Evolutionary conservation across 1,140 invertebrate genomes (phyloP).

Genomic region (Lucilia sericata): DNA sequence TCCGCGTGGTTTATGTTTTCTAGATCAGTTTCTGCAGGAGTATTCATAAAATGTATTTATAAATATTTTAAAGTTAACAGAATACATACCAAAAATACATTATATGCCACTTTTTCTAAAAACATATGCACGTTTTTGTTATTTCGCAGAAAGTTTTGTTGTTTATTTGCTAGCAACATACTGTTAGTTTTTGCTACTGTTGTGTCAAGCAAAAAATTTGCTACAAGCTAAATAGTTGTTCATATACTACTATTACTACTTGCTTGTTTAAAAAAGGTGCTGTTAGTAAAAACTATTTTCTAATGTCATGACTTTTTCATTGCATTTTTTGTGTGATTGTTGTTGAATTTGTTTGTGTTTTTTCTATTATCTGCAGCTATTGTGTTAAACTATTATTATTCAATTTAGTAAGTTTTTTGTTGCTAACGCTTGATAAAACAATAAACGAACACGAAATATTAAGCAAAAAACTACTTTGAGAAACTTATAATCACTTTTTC

Average conservation of each 20-base stretch:
- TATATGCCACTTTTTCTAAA: too few relatives aligned
- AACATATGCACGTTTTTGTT: neutral
- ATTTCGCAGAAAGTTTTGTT: neutral
- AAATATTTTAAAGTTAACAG: neutral
- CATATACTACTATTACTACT: neutral
- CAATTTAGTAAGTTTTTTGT: neutral
- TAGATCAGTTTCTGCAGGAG: conserved; percentile 51
- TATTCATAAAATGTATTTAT: neutral
- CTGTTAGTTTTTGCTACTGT: neutral
- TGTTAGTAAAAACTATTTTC: neutral
- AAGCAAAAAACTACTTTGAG: neutral
- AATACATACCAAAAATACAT: too few relatives aligned
- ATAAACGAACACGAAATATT: neutral
- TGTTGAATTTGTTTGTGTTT: neutral
- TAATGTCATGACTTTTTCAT: conserved; percentile 5
- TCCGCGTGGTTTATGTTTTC: conserved; percentile 53
- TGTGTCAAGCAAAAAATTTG: too few relatives aligned
- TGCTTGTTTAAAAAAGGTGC: neutral
- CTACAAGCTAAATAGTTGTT: too few relatives aligned
- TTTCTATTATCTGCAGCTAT: neutral
- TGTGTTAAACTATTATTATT: conserved; percentile 17
- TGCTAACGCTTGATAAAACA: neutral
- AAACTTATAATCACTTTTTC: too few relatives aligned
- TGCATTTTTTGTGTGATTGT: neutral
- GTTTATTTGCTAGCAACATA: neutral